Conservation (phyloP, 2,113 vertebrate species). For the Oenanthe melanoleuca region DNA sequence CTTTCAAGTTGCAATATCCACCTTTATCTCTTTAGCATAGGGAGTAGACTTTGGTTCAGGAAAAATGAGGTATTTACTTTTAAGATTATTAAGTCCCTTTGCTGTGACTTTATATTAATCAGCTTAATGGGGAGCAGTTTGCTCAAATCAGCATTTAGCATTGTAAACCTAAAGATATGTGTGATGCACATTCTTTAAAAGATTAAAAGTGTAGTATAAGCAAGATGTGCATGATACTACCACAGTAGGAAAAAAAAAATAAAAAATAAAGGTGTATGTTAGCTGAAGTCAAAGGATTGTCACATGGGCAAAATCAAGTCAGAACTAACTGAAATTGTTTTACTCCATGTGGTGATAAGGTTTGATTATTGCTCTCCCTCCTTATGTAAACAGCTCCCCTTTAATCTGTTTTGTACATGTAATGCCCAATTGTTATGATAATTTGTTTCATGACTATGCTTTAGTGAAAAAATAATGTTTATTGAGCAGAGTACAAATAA, state of each 20-base stretch:
- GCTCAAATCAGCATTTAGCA: background rate
- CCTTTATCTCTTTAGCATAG: background rate
- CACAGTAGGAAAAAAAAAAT: background rate
- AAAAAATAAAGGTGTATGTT: background rate
- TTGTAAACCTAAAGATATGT: background rate
- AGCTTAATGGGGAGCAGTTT: background rate
- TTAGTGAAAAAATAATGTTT: background rate
- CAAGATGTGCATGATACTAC: background rate
- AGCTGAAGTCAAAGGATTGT: background rate
- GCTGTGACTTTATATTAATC: background rate
- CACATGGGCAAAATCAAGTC: background rate
- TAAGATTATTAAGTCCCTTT: background rate
- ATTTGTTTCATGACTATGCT: background rate
- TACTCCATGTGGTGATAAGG: rapidly evolving
- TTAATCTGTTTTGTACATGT: background rate
- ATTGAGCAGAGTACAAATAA: background rate
- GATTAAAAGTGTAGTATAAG: background rate
- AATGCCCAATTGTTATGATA: background rate
- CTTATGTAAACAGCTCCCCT: background rate
- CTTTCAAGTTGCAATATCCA: background rate
- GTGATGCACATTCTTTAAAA: background rate
- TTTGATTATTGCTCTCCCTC: background rate
- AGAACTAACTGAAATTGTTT: background rate
- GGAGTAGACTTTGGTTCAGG: background rate
- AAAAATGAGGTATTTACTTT: background rate